Evolutionary conservation across 1,140 invertebrate genomes (phyloP).

Genomic region (Pseudomyrmex dendroicus): DNA sequence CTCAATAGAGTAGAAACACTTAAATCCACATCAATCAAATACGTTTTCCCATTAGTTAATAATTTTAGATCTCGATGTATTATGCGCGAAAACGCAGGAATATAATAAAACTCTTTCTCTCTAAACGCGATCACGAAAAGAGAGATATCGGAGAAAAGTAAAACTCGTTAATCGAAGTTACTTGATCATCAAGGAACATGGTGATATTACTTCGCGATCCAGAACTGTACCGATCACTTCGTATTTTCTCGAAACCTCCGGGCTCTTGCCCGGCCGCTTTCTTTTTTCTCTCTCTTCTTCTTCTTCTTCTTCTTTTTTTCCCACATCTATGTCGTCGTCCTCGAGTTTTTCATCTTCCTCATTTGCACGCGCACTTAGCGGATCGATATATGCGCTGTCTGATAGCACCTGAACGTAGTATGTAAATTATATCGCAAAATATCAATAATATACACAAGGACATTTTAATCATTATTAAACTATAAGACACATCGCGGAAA

Average conservation of each 20-base stretch:
- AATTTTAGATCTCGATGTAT: background rate
- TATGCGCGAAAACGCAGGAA: background rate
- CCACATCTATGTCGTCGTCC: background rate
- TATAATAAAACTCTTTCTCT: background rate
- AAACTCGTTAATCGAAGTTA: conserved; percentile 32
- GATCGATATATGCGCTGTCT: conserved; percentile 57
- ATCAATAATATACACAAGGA: background rate
- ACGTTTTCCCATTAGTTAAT: background rate
- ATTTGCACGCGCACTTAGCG: conserved; percentile 47
- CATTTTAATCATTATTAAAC: background rate
- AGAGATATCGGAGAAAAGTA: background rate
- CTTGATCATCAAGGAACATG: background rate
- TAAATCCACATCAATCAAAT: background rate
- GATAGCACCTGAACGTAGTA: conserved; percentile 57
- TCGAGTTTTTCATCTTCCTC: conserved; percentile 22
- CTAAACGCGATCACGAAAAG: background rate
- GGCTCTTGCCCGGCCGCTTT: background rate
- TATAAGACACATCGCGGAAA: background rate
- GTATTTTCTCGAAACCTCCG: conserved; percentile 62
- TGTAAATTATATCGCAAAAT: background rate
- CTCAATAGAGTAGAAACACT: background rate
- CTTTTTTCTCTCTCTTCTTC: conserved; percentile 40
- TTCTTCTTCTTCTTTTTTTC: background rate
- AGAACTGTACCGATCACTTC: conserved; percentile 73
- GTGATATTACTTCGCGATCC: conserved; percentile 64